phyloP scores from a whole-genome alignment of 1,140 invertebrate species.

The Musca domestica region DNA sequence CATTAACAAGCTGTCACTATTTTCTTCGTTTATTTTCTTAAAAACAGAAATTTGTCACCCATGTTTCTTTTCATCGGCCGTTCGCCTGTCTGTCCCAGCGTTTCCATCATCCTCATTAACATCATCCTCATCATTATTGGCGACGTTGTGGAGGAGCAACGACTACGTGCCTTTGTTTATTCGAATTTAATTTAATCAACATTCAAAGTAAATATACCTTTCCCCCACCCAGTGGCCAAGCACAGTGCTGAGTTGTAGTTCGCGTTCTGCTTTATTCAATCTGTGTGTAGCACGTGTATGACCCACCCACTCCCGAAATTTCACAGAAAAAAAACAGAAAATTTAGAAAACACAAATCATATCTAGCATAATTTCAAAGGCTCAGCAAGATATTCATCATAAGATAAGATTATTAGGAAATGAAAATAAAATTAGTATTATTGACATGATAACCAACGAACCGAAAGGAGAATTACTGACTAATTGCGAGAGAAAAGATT shows the following conservation, averaged over 20 bases:
- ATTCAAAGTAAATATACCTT: not conserved
- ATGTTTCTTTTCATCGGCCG: too few relatives aligned
- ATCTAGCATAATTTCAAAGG: slow-evolving; percentile 6
- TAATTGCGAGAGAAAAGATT: too few relatives aligned
- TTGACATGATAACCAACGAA: not conserved
- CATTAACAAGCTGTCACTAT: slow-evolving; percentile 1
- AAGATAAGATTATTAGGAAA: not conserved
- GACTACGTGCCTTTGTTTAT: slow-evolving; percentile 1
- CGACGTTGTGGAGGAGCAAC: not conserved
- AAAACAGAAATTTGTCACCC: too few relatives aligned
- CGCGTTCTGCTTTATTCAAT: not conserved
- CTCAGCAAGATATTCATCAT: not conserved
- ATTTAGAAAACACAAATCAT: not conserved
- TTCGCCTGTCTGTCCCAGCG: too few relatives aligned
- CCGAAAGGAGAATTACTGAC: too few relatives aligned
- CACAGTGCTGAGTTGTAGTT: not conserved
- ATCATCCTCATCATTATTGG: not conserved
- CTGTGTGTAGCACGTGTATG: slow-evolving; percentile 1
- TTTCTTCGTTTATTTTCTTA: not conserved
- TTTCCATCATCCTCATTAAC: too few relatives aligned
- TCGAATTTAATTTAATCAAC: slow-evolving; percentile 16
- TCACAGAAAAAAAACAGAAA: not conserved
- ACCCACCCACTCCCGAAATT: not conserved
- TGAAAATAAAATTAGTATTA: not conserved
- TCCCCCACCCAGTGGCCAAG: too few relatives aligned